Base-by-base conservation (phyloP, 2,888 invertebrate genomes). In the Diarsia dahlii region DNA sequence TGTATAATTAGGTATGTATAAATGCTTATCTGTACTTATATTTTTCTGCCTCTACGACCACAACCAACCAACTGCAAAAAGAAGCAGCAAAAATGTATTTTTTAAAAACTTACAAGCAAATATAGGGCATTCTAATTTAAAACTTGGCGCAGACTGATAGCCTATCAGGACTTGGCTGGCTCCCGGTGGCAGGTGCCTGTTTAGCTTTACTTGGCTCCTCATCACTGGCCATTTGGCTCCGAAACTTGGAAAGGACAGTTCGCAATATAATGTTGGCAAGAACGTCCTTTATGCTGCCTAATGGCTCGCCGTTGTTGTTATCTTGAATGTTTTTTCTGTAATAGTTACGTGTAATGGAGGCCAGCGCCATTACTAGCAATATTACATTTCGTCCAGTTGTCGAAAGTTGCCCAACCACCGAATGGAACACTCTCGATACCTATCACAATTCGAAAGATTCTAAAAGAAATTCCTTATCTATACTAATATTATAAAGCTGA, bases 171-270 rank as follows among this genome's bases (percentile, higher is more conserved):
- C 88, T 91, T 91, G 91, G 93, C 92, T 80, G 76, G 86, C 74
- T 85, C 79, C 79, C 88, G 86, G 82, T 87, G 83, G 88, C 94
- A 94, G 94, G 93, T 94, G 93, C 84, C 88, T 85, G 78, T 82
- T 85, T 81, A 87, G 87, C 80, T 88, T 89, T 87, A 90, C 90
- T 93, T 94, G 93, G 93, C 93, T 89, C 84, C 83, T 84, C 80
- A 86, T 86, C 81, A 71, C 85, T 84, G 76, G 89, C 90, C 89
- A 92, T 93, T 94, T 94, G 93, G 93, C 94, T 89, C 71, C 65
- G 48, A 68, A 68, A 81, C 63, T 81, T 74, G 82, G 83, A 81
- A 62, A 75, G 84, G 73, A 85, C 82, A 84, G 88, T 89, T 46
- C 65, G 73, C 84, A 67, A 80, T 76, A 90, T 89, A 87, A 89